Evolutionary conservation across 2,797 vertebrate genomes (phyloP).

Genomic region (Hylomyscus alleni): DNA sequence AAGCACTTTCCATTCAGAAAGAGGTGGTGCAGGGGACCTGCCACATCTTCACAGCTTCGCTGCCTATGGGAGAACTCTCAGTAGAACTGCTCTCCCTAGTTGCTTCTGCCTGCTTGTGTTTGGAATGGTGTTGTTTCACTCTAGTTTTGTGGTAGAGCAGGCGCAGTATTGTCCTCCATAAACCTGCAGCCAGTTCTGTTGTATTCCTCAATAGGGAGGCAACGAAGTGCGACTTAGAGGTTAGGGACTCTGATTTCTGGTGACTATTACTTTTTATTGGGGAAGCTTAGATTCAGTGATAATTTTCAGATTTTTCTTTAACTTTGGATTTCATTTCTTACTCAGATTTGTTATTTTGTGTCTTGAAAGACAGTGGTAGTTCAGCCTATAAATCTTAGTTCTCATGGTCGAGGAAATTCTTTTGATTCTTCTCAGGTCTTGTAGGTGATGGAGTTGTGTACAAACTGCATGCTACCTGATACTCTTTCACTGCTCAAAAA

Average conservation of each 20-base stretch:
- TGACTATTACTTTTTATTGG: background rate
- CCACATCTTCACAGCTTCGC: conserved; percentile 28
- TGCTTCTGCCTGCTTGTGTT: conserved; percentile 55
- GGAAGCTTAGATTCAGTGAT: conserved; percentile 21
- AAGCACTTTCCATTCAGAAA: conserved; percentile 77
- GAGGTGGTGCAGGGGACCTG: conserved; percentile 65
- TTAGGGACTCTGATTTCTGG: conserved; percentile 5
- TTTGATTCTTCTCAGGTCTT: conserved; percentile 26
- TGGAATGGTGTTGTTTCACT: background rate
- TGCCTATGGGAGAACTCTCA: conserved; percentile 15
- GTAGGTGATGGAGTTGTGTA: background rate
- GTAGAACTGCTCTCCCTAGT: conserved; percentile 64
- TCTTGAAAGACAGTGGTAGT: background rate
- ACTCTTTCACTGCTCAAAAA: conserved; percentile 43
- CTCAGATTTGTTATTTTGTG: background rate
- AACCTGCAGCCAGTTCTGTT: background rate
- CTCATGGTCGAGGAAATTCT: background rate
- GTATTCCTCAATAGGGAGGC: background rate
- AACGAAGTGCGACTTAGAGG: background rate
- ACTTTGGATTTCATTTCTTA: background rate
- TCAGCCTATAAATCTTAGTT: conserved; percentile 14
- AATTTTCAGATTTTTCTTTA: conserved; percentile 26
- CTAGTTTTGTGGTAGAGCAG: background rate
- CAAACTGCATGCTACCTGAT: background rate
- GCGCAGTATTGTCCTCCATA: background rate